Conservation (phyloP, 2,888 invertebrate genomes). For the Aphodius granarius region DNA sequence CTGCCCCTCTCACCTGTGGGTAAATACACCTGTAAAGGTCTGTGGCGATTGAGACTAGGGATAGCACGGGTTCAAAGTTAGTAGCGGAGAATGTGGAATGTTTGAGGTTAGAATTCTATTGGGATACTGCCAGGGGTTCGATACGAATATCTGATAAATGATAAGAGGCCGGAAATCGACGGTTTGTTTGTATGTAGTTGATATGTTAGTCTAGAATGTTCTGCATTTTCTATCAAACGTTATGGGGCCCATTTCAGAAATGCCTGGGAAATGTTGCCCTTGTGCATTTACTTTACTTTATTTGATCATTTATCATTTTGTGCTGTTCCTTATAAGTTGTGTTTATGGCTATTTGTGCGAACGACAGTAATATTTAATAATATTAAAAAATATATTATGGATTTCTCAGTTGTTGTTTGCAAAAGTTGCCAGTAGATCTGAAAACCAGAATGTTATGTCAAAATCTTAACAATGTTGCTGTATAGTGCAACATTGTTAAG, state of each 20-base stretch:
- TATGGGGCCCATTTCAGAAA: not conserved
- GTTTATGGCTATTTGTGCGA: too few relatives aligned
- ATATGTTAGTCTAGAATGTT: not conserved
- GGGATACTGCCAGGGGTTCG: not conserved
- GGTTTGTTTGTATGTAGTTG: not conserved
- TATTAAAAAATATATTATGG: too few relatives aligned
- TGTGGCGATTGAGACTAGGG: not conserved
- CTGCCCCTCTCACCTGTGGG: not conserved
- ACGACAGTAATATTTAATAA: too few relatives aligned
- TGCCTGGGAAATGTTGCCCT: not conserved
- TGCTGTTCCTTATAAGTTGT: too few relatives aligned
- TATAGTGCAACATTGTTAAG: too few relatives aligned
- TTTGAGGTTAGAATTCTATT: not conserved
- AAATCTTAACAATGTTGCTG: too few relatives aligned
- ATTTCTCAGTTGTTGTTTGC: too few relatives aligned
- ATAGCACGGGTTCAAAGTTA: not conserved
- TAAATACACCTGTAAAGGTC: not conserved
- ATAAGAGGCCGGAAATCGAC: not conserved
- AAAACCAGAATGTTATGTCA: too few relatives aligned
- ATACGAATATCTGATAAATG: not conserved
- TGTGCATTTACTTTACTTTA: too few relatives aligned
- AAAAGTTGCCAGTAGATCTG: too few relatives aligned
- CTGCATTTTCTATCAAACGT: not conserved
- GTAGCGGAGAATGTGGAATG: not conserved
- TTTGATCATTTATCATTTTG: too few relatives aligned